Conservation (phyloP, 2,888 invertebrate species). For the Stenoptilia bipunctidactyla region DNA sequence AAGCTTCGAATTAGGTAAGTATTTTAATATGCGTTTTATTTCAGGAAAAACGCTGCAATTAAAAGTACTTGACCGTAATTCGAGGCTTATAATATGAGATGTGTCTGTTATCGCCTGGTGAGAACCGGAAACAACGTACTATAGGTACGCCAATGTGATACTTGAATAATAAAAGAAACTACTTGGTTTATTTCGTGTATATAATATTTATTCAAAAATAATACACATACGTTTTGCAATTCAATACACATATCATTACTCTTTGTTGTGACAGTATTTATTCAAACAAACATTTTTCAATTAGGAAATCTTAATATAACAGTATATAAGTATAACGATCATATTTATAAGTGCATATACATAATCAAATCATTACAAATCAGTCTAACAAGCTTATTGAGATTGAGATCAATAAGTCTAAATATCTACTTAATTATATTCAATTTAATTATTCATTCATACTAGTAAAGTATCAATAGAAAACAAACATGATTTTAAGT, state of each 20-base stretch:
- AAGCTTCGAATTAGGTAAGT: constrained; percentile 1
- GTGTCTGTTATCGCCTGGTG: background rate
- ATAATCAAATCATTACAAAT: too few relatives aligned
- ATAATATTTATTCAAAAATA: background rate
- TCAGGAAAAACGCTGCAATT: constrained; percentile 1
- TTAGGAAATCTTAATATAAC: background rate
- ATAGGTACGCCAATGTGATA: background rate
- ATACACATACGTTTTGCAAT: background rate
- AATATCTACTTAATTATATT: too few relatives aligned
- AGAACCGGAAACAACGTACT: background rate
- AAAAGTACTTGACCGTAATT: constrained; percentile 1
- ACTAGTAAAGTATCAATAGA: background rate
- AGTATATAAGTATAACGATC: background rate
- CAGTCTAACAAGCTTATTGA: too few relatives aligned
- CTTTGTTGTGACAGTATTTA: background rate
- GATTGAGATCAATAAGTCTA: too few relatives aligned
- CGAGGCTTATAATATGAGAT: background rate
- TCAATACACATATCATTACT: background rate
- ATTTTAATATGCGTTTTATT: constrained; percentile 1
- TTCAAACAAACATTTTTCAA: background rate
- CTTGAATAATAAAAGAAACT: background rate
- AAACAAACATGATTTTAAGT: background rate
- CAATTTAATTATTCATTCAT: background rate
- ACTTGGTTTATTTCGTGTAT: too few relatives aligned
- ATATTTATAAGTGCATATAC: too few relatives aligned